Conservation (phyloP, 2,888 invertebrate genomes). For the Griposia aprilina region DNA sequence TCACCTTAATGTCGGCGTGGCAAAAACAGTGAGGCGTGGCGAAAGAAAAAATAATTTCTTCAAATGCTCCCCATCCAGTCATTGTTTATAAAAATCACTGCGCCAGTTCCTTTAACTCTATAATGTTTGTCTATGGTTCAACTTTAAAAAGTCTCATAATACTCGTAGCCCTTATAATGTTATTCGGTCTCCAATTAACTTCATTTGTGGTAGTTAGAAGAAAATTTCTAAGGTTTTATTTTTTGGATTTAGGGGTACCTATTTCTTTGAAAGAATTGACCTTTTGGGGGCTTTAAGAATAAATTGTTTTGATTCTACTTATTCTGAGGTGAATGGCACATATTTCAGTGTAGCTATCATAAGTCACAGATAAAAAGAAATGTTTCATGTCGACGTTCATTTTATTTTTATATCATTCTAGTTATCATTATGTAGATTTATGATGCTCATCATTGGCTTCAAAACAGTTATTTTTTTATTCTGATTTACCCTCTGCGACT, state of each 20-base stretch:
- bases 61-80: constrained; percentile 43
- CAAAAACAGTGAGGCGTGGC: constrained; percentile 20
- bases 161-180: constrained; percentile 39
- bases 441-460: not conserved
- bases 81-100: constrained; percentile 56
- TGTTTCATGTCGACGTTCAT: not conserved
- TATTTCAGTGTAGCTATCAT: not conserved
- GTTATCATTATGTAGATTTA: not conserved
- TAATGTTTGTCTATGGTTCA: constrained; percentile 38
- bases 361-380: not conserved
- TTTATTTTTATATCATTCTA: not conserved
- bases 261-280: constrained; percentile 22
- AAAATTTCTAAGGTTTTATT: constrained; percentile 29
- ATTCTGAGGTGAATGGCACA: not conserved
- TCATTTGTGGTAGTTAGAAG: constrained; percentile 48
- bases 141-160: constrained; percentile 40
- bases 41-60: constrained; percentile 57
- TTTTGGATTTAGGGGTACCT: not conserved
- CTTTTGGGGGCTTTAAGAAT: constrained; percentile 32
- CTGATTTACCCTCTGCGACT: not conserved
- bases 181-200: constrained; percentile 43
- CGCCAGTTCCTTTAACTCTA: constrained; percentile 35
- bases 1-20: constrained; percentile 37
- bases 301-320: constrained; percentile 28
- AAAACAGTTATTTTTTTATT: not conserved